Base-by-base conservation (phyloP, 2,797 vertebrate genomes). In the Loris lydekkerianus region DNA sequence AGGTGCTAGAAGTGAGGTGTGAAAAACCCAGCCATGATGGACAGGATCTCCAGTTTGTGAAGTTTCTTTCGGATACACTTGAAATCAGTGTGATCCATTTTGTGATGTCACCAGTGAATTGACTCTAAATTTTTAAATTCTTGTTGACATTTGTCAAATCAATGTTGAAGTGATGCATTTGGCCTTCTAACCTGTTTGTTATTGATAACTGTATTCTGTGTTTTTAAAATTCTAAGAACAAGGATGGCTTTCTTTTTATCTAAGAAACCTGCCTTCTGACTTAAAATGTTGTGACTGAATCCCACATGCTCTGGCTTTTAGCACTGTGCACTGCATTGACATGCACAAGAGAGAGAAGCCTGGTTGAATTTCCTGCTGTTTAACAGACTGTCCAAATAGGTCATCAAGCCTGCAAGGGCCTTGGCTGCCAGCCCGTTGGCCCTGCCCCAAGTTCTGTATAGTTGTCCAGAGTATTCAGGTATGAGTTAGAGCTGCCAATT, bases 311-410 rank as follows among this genome's bases (percentile, higher is more conserved):
- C 75, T 82, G 83, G 58, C 69, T 21, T 0, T 76, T 56, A 75
- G 58, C 83, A 18, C n/a, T 65, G 6, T 23, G 63, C 29, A 31
- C 76, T 63, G 20, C 67, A 69, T 86, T 96, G 40, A 86, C 81
- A 86, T 90, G 87, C 93, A 86, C 83, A 86, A 88, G 67, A 63
- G 31, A 94, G 53, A 27, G 31, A 82, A 46, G 37, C 40, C 77
- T 70, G 67, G 89, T 95, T 75, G 31, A 80, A 43, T 85, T 95
- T 96, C 95, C 94, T 96, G 92, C 84, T 94, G 40, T 92, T 94
- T 83, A 56, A 82, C 23, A 49, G 60, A 91, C 69, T 34, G 70
- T 89, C 73, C 69, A 94, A 46, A 91, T 95, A 93, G 95, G 94
- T 85, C 93, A 94, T 84, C 46, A 89, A 72, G 69, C 65, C 60